These are phyloP conservation scores for Holothuria leucospilota DNA, from an alignment of 53 echinoderm and acorn worm species.

Conservation along the genomic window DNA sequence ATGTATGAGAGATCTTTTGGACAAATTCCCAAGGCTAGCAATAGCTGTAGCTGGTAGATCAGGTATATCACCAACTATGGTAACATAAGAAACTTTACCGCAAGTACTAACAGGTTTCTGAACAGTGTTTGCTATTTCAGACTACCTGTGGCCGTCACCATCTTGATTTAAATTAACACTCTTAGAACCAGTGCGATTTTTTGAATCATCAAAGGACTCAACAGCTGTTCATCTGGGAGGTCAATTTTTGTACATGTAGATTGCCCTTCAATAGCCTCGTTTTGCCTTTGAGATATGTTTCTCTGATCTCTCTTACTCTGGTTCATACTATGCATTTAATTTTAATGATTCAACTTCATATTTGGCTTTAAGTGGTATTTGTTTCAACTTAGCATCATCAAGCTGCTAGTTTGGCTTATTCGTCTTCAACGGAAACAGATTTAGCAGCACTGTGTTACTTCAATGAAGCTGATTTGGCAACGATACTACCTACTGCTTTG, in stretches of 20 bases:
- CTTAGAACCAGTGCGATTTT: no score
- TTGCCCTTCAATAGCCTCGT: background rate
- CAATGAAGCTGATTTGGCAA: no score
- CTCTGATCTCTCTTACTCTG: background rate
- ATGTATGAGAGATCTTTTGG: background rate
- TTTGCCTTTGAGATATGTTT: background rate
- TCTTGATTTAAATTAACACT: no score
- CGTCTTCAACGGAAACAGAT: background rate
- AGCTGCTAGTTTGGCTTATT: constrained; percentile 3
- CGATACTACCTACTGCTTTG: no score
- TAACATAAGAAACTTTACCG: background rate
- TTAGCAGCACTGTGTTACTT: no score
- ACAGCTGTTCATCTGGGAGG: background rate
- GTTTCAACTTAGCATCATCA: background rate
- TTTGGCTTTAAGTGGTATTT: background rate
- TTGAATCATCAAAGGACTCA: background rate
- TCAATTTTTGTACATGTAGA: background rate
- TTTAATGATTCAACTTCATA: background rate
- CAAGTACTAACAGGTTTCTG: background rate
- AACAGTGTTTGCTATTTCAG: no score
- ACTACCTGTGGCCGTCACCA: no score
- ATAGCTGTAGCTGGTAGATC: no score
- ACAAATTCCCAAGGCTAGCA: no score
- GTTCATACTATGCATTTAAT: background rate
- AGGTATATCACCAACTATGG: background rate